Conservation (phyloP, 2,888 invertebrate species). For the Epinotia brunnichana region DNA sequence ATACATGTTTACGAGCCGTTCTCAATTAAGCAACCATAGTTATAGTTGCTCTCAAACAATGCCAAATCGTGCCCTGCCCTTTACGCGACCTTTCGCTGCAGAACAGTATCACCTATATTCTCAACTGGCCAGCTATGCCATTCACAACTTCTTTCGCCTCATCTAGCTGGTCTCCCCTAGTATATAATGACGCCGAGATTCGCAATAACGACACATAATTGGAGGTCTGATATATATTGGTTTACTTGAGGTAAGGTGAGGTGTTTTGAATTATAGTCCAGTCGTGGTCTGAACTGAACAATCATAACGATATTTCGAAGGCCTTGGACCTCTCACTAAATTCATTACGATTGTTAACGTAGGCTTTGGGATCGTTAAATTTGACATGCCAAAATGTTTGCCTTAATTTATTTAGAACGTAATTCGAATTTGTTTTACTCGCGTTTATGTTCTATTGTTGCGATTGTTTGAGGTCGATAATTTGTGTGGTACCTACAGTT, state of each 20-base stretch:
- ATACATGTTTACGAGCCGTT: constrained; percentile 33
- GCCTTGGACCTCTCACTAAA: constrained; percentile 74
- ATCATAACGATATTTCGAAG: constrained; percentile 63
- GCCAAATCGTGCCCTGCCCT: constrained; percentile 67
- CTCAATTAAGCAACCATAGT: constrained; percentile 43
- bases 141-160: background rate
- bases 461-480: constrained; percentile 12
- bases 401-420: constrained; percentile 24
- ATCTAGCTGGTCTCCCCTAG: background rate
- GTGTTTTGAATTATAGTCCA: constrained; percentile 48
- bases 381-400: constrained; percentile 25
- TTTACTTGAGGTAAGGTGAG: background rate
- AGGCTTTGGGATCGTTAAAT: constrained; percentile 36
- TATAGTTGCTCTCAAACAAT: constrained; percentile 54
- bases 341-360: constrained; percentile 62
- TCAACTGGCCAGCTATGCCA: constrained; percentile 1
- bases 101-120: constrained; percentile 62
- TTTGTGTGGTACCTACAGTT: background rate
- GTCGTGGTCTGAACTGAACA: constrained; percentile 58
- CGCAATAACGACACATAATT: background rate
- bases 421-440: constrained; percentile 17
- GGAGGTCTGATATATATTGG: background rate
- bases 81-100: constrained; percentile 63
- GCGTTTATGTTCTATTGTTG: constrained; percentile 20
- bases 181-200: background rate